Conservation (phyloP, 2,888 invertebrate genomes). For the Punctoribates punctum region DNA sequence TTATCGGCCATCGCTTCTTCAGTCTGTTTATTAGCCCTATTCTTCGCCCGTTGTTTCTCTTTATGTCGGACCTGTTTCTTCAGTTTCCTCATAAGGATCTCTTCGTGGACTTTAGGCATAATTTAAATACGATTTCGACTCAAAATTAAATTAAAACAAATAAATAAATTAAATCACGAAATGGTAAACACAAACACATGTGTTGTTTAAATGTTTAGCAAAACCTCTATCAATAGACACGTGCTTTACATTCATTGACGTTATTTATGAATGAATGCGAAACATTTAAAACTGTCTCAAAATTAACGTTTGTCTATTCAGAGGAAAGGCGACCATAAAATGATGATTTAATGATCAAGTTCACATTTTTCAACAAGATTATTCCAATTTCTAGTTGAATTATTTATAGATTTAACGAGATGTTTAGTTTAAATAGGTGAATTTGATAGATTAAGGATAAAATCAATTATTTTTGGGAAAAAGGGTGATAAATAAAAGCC, state of each 20-base stretch:
- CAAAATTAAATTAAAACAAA: background rate
- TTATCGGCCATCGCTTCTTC: slow-evolving; percentile 37
- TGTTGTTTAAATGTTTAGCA: background rate
- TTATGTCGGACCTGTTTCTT: slow-evolving; percentile 65
- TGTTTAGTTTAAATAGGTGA: too few species aligned
- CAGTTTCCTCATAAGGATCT: slow-evolving; percentile 70
- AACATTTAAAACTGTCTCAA: too few species aligned
- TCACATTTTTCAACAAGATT: too few species aligned
- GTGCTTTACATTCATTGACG: background rate
- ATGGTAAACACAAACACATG: background rate
- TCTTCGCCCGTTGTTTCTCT: slow-evolving; percentile 59
- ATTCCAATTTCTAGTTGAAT: too few species aligned
- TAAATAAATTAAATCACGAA: background rate
- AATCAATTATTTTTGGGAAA: too few species aligned
- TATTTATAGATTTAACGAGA: too few species aligned
- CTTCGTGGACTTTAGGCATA: slow-evolving; percentile 58
- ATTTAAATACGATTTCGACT: background rate
- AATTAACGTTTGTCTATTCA: too few species aligned
- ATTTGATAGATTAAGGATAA: too few species aligned
- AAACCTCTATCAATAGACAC: background rate
- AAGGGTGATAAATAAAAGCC: too few species aligned
- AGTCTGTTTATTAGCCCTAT: slow-evolving; percentile 46
- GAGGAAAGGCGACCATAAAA: too few species aligned
- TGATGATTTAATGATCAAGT: too few species aligned
- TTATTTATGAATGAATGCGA: background rate